Conservation (phyloP, 1,140 invertebrate species). For the Bombus terrestris region DNA sequence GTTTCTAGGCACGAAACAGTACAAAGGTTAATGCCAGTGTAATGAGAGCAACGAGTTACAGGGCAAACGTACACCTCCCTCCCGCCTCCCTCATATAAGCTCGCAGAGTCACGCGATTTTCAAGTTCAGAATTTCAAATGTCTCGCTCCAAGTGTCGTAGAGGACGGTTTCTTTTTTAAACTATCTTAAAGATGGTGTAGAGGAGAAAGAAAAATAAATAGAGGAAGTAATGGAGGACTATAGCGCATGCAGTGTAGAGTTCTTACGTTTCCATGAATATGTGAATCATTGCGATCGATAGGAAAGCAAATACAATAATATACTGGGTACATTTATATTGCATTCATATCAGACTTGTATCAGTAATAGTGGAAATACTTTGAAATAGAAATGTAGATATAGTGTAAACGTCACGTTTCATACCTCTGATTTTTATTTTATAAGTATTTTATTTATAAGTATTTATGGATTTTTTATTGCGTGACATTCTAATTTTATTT, state of each 20-base stretch:
- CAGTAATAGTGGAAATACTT: neutral
- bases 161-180: neutral
- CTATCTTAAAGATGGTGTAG: neutral
- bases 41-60: slow-evolving; percentile 58
- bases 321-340: no score
- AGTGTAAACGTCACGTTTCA: neutral
- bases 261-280: neutral
- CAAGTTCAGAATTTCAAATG: slow-evolving; percentile 6
- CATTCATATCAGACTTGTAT: no score
- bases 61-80: slow-evolving; percentile 17
- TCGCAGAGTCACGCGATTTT: slow-evolving; percentile 25
- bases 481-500: no score
- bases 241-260: no score
- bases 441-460: neutral
- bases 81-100: neutral
- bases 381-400: neutral
- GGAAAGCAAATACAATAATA: neutral
- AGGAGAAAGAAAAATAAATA: neutral
- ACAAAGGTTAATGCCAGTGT: slow-evolving; percentile 63
- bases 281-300: slow-evolving; percentile 7
- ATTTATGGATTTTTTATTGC: no score
- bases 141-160: neutral
- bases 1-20: slow-evolving; percentile 39
- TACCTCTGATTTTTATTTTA: neutral
- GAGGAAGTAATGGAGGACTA: neutral